phyloP scores from a whole-genome alignment of 2,797 vertebrate genomes.

The Pangasius krempfi region DNA sequence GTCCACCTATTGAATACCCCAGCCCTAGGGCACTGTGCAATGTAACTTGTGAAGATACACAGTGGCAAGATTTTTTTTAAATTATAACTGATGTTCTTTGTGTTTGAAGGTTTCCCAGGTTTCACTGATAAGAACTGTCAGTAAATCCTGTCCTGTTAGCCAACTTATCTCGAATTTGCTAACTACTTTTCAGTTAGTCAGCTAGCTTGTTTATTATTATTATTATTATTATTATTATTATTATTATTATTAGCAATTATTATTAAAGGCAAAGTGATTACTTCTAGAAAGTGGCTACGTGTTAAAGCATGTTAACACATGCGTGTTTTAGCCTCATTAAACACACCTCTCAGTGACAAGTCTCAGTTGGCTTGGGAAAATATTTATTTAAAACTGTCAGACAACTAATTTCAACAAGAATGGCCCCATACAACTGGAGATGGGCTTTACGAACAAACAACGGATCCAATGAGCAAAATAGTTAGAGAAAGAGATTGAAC shows the following conservation, averaged over 20 bases:
- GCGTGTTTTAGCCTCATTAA: background rate
- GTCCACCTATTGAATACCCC: background rate
- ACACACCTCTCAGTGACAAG: background rate
- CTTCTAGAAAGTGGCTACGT: background rate
- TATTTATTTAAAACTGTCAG: slow-evolving; percentile 1
- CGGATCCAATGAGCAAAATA: background rate
- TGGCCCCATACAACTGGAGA: background rate
- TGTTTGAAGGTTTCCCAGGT: background rate
- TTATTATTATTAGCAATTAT: background rate
- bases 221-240: background rate
- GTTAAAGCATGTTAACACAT: background rate
- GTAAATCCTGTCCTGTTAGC: background rate
- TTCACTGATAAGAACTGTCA: background rate
- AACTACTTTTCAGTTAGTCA: background rate
- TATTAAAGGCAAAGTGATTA: background rate
- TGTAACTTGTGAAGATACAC: background rate
- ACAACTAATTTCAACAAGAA: slow-evolving; percentile 26
- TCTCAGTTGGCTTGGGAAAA: background rate
- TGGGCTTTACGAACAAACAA: background rate
- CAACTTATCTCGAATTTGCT: background rate
- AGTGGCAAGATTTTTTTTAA: background rate
- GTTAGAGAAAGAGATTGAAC: background rate
- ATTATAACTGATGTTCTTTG: background rate
- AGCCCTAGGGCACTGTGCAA: background rate
- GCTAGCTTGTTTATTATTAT: background rate